Base-by-base conservation (phyloP, 2,113 vertebrate species). In the Chlorodrepanis virens region DNA sequence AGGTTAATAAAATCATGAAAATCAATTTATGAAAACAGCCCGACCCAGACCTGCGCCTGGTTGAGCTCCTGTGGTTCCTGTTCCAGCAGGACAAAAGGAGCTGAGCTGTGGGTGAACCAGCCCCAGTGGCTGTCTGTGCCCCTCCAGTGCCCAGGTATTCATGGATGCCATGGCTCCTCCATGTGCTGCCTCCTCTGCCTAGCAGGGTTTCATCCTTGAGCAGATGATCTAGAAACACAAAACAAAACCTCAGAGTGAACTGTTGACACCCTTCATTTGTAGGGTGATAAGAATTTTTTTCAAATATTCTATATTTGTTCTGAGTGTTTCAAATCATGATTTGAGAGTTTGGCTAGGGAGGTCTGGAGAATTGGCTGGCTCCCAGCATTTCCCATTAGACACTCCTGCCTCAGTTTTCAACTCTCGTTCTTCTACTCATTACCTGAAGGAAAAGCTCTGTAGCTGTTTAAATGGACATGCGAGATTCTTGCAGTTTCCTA, bases 211-310 rank as follows among this genome's bases (percentile, higher is more conserved):
- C 31, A 35, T 72, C 45, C 16, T 80, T 47, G 74, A 90, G 65
- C 83, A 87, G 79, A 74, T 95, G 79, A 75, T 83, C 42, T 70
- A 86, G 63, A 91, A 95, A 65, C 20, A 42, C 23, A 80, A 85
- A 91, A 15, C 29, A 57, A 57, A 78, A 17, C 65, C 52, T 87
- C 20, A 1, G 56, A 47, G 54, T 45, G 81, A 63, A 85, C 67
- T 85, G 70, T 76, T 93, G 50, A 69, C 50, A 63, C 11, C 35
- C 28, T 49, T 83, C 21, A 39, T 90, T 86, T 74, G 23, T 25
- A 69, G 63, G 28, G 21, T 64, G 49, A 54, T 91, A 29, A 69
- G 50, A 65, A 21, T 80, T 80, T 45, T 70, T 42, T 80, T 83
- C 10, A 45, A 82, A 40, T 72, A 39, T 4, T 79, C 63, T 83